A percentile compares a stretch with the other conserved stretches of the same genome.
phyloP scores from a whole-genome alignment of 64 coral and sea anemone genomes.

The Pachyseris speciosa region DNA sequence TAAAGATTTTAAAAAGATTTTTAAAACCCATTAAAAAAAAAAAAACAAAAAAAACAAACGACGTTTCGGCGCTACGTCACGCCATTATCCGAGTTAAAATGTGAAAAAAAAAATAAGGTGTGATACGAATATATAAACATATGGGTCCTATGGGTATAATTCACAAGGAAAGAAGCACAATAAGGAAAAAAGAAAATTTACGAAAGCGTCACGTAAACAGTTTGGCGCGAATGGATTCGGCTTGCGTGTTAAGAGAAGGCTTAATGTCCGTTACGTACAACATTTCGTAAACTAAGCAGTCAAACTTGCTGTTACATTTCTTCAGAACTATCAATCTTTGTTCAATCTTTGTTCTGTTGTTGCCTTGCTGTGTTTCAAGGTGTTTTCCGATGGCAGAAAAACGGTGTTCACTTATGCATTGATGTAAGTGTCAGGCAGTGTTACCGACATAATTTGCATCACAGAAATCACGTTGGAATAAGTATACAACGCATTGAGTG shows the following conservation, averaged over 20 bases:
- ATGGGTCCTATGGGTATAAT: too few relatives aligned
- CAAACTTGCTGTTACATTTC: not conserved
- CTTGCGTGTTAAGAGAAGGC: conserved; percentile 17
- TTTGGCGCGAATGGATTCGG: conserved; percentile 42
- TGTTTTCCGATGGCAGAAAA: conserved; percentile 2
- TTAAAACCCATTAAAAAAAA: too few relatives aligned
- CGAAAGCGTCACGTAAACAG: too few relatives aligned
- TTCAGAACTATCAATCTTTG: conserved; percentile 16
- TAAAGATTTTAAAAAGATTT: too few relatives aligned
- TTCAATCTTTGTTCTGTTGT: not conserved
- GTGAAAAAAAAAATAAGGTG: too few relatives aligned
- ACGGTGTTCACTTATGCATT: conserved; percentile 35
- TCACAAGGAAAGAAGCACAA: too few relatives aligned
- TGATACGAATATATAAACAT: too few relatives aligned
- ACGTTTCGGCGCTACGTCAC: too few relatives aligned
- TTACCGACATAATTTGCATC: conserved; percentile 53
- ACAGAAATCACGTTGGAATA: conserved; percentile 43
- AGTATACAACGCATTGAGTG: conserved; percentile 51
- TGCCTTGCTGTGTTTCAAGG: not conserved
- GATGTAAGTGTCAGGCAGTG: conserved; percentile 14
- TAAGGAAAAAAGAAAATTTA: too few relatives aligned
- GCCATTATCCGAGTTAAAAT: too few relatives aligned
- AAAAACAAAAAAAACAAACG: too few relatives aligned
- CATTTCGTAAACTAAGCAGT: not conserved
- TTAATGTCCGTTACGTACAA: conserved; percentile 24